A percentile compares a stretch with the other conserved stretches of the same genome.
Evolutionary conservation across 2,888 invertebrate species (phyloP).

Genomic region (Petrolisthes manimaculis): DNA sequence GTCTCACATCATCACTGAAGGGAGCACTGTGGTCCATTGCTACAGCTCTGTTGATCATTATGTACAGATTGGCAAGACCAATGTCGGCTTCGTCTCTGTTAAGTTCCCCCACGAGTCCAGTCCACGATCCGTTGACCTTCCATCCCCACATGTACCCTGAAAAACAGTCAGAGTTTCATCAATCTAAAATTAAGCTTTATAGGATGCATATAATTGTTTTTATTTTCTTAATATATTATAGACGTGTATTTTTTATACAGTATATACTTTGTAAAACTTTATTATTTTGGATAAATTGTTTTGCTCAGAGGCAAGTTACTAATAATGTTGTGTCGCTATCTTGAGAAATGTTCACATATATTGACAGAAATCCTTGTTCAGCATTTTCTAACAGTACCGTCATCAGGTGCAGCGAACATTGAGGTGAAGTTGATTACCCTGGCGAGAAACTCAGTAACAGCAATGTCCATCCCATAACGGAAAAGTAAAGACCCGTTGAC

Average conservation of each 20-base stretch:
- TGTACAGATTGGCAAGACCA: constrained; percentile 40
- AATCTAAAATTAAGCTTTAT: too few relatives aligned
- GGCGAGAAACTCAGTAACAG: constrained; percentile 36
- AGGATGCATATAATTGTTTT: too few relatives aligned
- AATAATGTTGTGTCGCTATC: too few relatives aligned
- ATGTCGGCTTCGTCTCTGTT: constrained; percentile 47
- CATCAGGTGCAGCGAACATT: constrained; percentile 29
- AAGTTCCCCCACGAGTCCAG: constrained; percentile 46
- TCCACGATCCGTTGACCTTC: constrained; percentile 34
- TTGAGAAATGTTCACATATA: too few relatives aligned
- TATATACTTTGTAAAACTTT: too few relatives aligned
- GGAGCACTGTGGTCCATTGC: constrained; percentile 29
- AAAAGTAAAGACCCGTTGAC: constrained; percentile 1
- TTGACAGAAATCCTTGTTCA: too few relatives aligned
- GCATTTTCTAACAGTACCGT: constrained; percentile 18
- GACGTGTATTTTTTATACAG: too few relatives aligned
- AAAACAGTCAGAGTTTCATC: too few relatives aligned
- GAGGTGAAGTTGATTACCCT: constrained; percentile 46
- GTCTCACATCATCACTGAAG: background rate
- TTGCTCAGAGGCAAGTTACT: too few relatives aligned
- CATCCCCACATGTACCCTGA: constrained; percentile 41
- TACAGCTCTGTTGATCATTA: background rate
- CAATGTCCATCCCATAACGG: constrained; percentile 47
- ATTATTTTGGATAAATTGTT: too few relatives aligned
- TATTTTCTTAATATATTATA: too few relatives aligned